These are phyloP conservation scores for Daubentonia madagascariensis DNA, from an alignment of 2,113 vertebrate genomes.

Conservation along the genomic window DNA sequence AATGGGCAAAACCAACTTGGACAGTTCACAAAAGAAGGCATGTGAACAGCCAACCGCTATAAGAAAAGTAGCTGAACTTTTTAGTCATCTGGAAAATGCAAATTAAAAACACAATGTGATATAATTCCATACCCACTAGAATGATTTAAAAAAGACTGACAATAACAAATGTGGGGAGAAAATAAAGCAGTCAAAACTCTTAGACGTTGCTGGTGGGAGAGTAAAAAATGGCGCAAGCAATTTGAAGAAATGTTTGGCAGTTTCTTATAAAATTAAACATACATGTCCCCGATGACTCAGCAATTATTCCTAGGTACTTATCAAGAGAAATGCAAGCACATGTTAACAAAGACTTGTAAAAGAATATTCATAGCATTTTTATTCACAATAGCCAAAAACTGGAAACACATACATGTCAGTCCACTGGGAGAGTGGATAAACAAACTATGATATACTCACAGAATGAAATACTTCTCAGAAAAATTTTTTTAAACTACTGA, in stretches of 20 bases:
- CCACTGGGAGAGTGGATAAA: background rate
- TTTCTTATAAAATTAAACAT: conserved; percentile 51
- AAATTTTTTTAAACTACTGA: background rate
- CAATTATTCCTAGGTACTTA: conserved; percentile 32
- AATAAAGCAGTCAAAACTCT: background rate
- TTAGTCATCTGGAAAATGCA: conserved; percentile 26
- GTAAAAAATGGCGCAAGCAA: background rate
- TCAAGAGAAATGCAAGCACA: background rate
- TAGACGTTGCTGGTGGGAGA: background rate
- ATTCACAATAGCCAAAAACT: background rate
- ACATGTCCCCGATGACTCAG: background rate
- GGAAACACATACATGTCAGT: background rate
- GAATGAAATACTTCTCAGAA: background rate
- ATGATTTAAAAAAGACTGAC: background rate
- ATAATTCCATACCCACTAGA: background rate
- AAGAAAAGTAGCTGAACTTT: background rate
- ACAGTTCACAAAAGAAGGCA: background rate
- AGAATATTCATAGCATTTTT: background rate
- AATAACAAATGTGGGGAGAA: background rate
- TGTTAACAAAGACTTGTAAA: conserved; percentile 24
- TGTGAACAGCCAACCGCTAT: background rate
- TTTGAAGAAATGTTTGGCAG: conserved; percentile 7
- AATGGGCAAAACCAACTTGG: background rate
- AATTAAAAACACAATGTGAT: background rate
- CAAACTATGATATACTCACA: background rate